phyloP scores from a whole-genome alignment of 2,888 invertebrate genomes.

The Dermolepida albohirtum region DNA sequence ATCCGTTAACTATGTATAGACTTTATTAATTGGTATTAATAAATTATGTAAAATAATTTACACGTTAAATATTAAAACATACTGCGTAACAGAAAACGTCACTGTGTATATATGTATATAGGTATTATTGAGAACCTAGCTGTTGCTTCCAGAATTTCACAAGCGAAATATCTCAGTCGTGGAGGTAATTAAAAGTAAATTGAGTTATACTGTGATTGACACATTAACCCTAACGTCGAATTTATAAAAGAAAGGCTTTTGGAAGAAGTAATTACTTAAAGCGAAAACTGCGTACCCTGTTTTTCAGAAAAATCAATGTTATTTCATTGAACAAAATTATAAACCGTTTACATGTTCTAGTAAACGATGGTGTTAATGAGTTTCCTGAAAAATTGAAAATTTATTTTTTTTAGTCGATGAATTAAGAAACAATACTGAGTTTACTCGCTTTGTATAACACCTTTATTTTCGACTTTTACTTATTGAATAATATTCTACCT shows the following conservation, averaged over 20 bases:
- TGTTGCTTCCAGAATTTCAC: not conserved
- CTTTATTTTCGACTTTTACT: no score
- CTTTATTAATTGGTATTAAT: no score
- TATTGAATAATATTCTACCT: no score
- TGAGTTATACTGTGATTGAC: constrained; percentile 42
- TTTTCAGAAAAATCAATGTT: constrained; percentile 22
- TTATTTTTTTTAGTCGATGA: constrained; percentile 12
- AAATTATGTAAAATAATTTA: no score
- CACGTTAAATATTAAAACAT: no score
- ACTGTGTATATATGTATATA: no score
- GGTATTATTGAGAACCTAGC: not conserved
- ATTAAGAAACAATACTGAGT: no score
- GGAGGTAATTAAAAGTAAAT: constrained; percentile 42
- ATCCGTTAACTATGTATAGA: no score
- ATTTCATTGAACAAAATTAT: constrained; percentile 29
- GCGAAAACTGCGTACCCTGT: constrained; percentile 15
- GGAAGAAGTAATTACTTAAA: constrained; percentile 35
- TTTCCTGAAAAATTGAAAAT: constrained; percentile 19
- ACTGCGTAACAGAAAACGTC: no score
- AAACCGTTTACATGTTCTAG: constrained; percentile 15
- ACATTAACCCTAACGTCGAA: constrained; percentile 29
- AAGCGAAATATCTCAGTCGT: constrained; percentile 23
- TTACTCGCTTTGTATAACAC: no score
- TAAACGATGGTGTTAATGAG: constrained; percentile 28
- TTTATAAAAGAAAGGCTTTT: constrained; percentile 32